These are phyloP conservation scores for Antechinus flavipes DNA, from an alignment of 2,113 vertebrate species.

Conservation along the genomic window DNA sequence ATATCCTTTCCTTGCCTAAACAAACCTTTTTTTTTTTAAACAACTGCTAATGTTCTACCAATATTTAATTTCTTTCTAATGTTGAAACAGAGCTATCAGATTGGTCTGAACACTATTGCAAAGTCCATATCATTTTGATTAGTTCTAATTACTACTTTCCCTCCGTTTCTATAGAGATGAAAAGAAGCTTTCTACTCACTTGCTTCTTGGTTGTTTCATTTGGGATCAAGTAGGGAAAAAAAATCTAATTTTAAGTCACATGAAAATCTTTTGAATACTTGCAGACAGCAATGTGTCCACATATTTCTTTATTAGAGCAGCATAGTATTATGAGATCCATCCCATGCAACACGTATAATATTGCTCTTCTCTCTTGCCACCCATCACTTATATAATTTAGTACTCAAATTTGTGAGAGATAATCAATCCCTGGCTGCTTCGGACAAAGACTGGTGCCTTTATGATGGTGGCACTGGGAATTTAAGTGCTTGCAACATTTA, in stretches of 20 bases:
- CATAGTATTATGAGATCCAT: background rate
- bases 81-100: background rate
- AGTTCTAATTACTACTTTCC: background rate
- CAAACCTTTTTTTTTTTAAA: background rate
- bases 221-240: background rate
- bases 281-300: background rate
- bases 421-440: background rate
- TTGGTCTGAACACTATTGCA: background rate
- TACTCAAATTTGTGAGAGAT: background rate
- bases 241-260: background rate
- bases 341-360: background rate
- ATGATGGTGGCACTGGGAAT: background rate
- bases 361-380: background rate
- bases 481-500: background rate
- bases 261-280: background rate
- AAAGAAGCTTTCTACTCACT: background rate
- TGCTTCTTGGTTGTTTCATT: background rate
- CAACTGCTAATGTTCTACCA: background rate
- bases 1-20: background rate
- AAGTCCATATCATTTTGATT: background rate
- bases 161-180: background rate
- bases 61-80: background rate
- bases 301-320: background rate
- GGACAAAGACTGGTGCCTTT: background rate
- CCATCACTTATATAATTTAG: background rate